Evolutionary conservation across 1,140 invertebrate genomes (phyloP).

Genomic region (Spodoptera frugiperda): DNA sequence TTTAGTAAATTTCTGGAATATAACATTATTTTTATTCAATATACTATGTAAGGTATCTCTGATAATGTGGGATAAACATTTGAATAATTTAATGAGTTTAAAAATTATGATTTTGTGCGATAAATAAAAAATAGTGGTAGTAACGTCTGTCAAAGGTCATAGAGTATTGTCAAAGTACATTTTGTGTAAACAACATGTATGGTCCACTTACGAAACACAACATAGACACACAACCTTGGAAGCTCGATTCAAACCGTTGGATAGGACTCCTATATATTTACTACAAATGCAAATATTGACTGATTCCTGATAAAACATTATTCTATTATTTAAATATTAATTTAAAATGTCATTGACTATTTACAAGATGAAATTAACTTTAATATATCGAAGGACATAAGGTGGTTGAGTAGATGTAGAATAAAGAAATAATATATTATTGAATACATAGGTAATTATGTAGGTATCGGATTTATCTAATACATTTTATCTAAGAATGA

Average conservation of each 20-base stretch:
- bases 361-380: slow-evolving; percentile 25
- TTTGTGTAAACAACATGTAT: slow-evolving; percentile 66
- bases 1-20: slow-evolving; percentile 62
- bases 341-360: slow-evolving; percentile 41
- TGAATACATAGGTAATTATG: not conserved
- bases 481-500: too few species aligned
- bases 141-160: slow-evolving; percentile 77
- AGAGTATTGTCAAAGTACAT: slow-evolving; percentile 80
- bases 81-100: slow-evolving; percentile 56
- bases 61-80: slow-evolving; percentile 68
- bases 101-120: slow-evolving; percentile 75
- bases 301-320: slow-evolving; percentile 8
- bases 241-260: slow-evolving; percentile 63
- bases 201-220: slow-evolving; percentile 67
- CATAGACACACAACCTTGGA: slow-evolving; percentile 76
- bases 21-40: slow-evolving; percentile 53
- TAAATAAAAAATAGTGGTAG: slow-evolving; percentile 66
- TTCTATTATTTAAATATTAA: slow-evolving; percentile 10
- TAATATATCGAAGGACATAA: slow-evolving; percentile 10
- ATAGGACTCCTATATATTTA: slow-evolving; percentile 21
- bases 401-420: not conserved
- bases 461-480: too few species aligned
- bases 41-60: slow-evolving; percentile 35
- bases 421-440: slow-evolving; percentile 2
- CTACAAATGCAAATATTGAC: slow-evolving; percentile 10